Base-by-base conservation (phyloP, 1,140 invertebrate species). In the Probaryconus sp. region DNA sequence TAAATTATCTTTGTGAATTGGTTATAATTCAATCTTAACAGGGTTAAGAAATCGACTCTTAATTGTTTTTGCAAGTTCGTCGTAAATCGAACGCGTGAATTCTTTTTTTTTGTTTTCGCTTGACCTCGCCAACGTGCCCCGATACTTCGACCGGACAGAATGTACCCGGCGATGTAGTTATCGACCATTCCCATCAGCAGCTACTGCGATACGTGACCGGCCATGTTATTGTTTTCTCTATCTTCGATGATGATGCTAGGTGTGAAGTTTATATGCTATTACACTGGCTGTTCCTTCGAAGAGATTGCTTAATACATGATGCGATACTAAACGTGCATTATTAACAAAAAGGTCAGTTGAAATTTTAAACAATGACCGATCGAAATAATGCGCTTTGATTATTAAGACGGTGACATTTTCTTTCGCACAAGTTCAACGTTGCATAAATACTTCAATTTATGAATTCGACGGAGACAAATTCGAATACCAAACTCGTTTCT, bases 151-250 rank as follows among this genome's bases (percentile, higher is more conserved):
- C 47, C 40, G 53, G 53, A 53, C 58, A 61, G 55, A 63, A 65
- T 42, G 40, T 47, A 60, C 13, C 64, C 47, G 31, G 30, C 69
- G 60, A 61, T 65, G 64, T 53, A 64, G 53, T 69, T 77, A 72
- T 77, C 74, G 60, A 50, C 76, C 76, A 77, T 77, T 77, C 76
- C 64, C 76, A 77, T 77, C 76, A 74, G 70, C 56, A 51, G 76
- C 76, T 77, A 77, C 76, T 48, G 76, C 69, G 69, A 77, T 77
- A 77, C 75, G 75, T 77, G 69, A 69, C 75, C 64, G 58, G 30
- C 58, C 60, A 63, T 47, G 65, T 74, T 77, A 72, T 64, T 74
- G 65, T 74, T 70, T 77, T 74, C 71, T 74, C 58, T 69, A 69
- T 69, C 75, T 69, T 55, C 65, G 67, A 77, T 71, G 56, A 71